Conservation (phyloP, 2,113 vertebrate species). For the Rhineura floridana region DNA sequence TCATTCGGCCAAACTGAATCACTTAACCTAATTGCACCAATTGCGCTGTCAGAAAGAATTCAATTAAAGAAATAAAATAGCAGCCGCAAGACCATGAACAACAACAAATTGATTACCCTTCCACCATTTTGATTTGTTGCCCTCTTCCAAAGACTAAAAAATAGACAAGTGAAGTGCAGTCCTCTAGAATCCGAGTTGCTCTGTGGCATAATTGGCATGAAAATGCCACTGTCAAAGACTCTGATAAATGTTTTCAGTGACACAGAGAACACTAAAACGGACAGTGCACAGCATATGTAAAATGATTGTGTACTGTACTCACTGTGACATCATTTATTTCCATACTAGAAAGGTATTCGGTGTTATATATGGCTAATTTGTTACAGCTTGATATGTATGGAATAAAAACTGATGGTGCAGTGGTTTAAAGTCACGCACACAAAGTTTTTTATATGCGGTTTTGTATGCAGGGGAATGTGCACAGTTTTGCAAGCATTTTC, state of each 20-base stretch:
- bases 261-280: neutral
- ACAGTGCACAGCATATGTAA: neutral
- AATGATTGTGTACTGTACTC: neutral
- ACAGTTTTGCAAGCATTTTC: too few relatives aligned
- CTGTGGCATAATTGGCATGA: conserved; percentile 45
- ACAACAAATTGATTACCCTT: conserved; percentile 3
- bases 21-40: conserved; percentile 61
- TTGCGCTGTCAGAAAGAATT: conserved; percentile 38
- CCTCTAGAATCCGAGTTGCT: conserved; percentile 24
- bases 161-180: conserved; percentile 64
- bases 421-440: neutral
- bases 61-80: conserved; percentile 62
- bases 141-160: conserved; percentile 72
- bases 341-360: neutral
- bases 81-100: conserved; percentile 40
- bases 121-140: conserved; percentile 48
- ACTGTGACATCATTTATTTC: neutral
- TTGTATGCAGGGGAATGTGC: too few relatives aligned
- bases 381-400: neutral
- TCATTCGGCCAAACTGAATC: conserved; percentile 19
- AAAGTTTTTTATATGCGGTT: too few relatives aligned
- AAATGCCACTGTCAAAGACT: conserved; percentile 3
- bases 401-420: neutral
- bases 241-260: conserved; percentile 8
- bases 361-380: neutral